A percentile compares a stretch with the other conserved stretches of the same genome.
phyloP scores from a whole-genome alignment of 2,888 invertebrate species.

The Epsilonema sp. region DNA sequence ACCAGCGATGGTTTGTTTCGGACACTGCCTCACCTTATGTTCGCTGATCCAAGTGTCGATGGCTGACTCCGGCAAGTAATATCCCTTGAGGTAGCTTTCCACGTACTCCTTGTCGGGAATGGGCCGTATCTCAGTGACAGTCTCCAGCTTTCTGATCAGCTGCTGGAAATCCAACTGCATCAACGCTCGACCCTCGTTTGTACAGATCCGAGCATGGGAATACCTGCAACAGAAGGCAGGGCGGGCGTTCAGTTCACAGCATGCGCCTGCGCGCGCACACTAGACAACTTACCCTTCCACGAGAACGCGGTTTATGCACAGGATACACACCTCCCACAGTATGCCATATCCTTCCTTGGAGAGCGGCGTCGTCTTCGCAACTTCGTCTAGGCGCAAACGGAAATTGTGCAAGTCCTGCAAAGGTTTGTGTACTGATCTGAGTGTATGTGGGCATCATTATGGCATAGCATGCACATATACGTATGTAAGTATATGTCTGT shows the following conservation, averaged over 20 bases:
- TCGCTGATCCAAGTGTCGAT: constrained; percentile 71
- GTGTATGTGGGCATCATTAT: neutral
- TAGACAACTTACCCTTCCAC: constrained; percentile 53
- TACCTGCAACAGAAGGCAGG: too few relatives aligned
- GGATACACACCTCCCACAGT: constrained; percentile 69
- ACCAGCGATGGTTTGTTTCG: too few relatives aligned
- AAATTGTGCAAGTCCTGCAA: constrained; percentile 17
- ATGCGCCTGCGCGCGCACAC: neutral
- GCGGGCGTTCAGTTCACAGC: constrained; percentile 7
- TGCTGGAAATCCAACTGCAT: constrained; percentile 97
- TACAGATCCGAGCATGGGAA: constrained; percentile 65
- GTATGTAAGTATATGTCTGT: neutral
- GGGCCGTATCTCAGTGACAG: constrained; percentile 54
- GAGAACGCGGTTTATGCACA: constrained; percentile 60
- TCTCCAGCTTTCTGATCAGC: constrained; percentile 62
- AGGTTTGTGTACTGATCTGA: neutral
- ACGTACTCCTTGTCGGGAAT: constrained; percentile 70
- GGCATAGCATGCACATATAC: too few relatives aligned
- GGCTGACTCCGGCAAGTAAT: constrained; percentile 66
- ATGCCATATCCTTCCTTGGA: constrained; percentile 45
- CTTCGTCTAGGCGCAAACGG: constrained; percentile 11
- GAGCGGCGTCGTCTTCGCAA: neutral
- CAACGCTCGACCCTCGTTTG: constrained; percentile 78
- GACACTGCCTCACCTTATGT: constrained; percentile 44
- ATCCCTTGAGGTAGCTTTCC: constrained; percentile 85